These are phyloP conservation scores for Falcunculus frontatus DNA, from an alignment of 2,113 vertebrate genomes.

Conservation along the genomic window DNA sequence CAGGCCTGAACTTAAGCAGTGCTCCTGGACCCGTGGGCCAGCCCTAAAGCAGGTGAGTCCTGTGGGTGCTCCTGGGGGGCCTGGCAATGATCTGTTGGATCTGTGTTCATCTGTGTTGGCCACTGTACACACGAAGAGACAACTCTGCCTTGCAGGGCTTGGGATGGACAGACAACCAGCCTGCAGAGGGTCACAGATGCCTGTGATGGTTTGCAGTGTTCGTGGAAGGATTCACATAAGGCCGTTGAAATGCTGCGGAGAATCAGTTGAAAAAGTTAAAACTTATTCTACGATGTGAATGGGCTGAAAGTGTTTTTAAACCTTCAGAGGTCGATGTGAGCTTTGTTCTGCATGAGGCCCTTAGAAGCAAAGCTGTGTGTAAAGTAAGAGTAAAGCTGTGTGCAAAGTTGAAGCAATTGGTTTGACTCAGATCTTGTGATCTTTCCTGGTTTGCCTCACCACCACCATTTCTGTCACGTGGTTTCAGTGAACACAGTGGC, in stretches of 20 bases:
- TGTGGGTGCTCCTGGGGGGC: background rate
- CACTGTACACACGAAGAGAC: background rate
- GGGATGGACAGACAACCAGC: background rate
- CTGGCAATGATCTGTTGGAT: background rate
- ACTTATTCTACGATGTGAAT: background rate
- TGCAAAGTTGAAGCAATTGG: background rate
- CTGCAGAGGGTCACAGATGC: background rate
- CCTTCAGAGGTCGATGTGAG: background rate
- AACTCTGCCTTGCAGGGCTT: background rate
- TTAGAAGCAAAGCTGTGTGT: background rate
- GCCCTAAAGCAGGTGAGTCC: background rate
- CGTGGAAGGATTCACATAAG: background rate
- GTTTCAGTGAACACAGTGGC: background rate
- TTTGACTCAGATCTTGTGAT: background rate
- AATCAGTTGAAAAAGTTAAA: background rate
- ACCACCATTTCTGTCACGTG: fast-evolving
- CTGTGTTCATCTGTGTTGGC: background rate
- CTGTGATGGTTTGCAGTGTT: background rate
- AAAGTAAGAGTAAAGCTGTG: background rate
- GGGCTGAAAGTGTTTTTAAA: background rate
- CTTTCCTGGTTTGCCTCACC: background rate
- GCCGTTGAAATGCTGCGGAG: background rate
- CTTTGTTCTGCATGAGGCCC: background rate
- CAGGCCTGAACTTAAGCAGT: background rate
- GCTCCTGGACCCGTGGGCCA: background rate